A percentile compares a stretch with the other conserved stretches of the same genome.
phyloP scores from a whole-genome alignment of 2,113 vertebrate genomes.

The Toxotes jaculatrix region DNA sequence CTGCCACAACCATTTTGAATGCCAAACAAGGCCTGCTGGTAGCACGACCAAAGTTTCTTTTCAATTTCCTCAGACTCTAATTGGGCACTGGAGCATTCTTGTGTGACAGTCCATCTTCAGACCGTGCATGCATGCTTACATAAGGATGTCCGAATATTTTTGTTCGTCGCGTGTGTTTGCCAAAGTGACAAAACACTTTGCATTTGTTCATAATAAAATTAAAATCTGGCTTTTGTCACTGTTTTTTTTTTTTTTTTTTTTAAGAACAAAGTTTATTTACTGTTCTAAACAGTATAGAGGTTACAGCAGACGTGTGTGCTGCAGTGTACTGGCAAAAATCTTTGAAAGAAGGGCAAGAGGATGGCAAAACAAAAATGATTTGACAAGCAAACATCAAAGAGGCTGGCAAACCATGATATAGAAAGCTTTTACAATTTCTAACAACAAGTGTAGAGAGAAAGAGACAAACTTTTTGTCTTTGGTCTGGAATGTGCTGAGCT shows the following conservation, averaged over 20 bases:
- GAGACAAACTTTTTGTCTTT: not conserved
- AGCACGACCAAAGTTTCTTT: slow-evolving; percentile 76
- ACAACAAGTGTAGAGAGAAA: not conserved
- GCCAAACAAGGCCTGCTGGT: slow-evolving; percentile 80
- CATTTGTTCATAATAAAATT: not conserved
- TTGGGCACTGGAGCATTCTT: slow-evolving; percentile 68
- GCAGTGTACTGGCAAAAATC: no score
- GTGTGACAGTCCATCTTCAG: slow-evolving; percentile 48
- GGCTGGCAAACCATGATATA: not conserved
- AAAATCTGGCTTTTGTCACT: not conserved
- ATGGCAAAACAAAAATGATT: not conserved
- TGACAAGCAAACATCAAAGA: not conserved
- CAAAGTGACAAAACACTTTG: not conserved
- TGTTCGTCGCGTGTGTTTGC: not conserved
- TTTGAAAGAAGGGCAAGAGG: not conserved
- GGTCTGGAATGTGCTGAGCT: no score
- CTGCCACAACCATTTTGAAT: slow-evolving; percentile 84
- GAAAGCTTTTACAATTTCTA: not conserved
- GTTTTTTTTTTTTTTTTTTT: not conserved
- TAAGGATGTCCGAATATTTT: not conserved
- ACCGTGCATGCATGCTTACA: not conserved
- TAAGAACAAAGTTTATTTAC: not conserved
- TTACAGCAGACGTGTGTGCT: not conserved
- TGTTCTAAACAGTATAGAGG: not conserved
- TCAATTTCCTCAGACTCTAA: slow-evolving; percentile 79